phyloP scores from a whole-genome alignment of 1,140 invertebrate genomes.

The Drosophila subobscura region DNA sequence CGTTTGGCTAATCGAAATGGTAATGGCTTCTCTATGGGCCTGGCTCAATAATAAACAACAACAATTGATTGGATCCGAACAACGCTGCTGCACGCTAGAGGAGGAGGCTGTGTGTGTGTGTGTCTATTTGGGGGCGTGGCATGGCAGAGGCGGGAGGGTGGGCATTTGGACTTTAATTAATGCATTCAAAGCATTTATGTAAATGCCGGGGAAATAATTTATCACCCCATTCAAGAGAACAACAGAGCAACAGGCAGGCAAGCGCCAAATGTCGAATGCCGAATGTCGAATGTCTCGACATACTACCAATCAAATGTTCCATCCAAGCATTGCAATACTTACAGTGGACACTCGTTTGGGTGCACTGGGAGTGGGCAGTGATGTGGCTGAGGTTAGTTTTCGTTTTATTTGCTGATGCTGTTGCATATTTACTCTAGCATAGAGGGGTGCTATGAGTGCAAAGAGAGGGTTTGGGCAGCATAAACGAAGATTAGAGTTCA shows the following conservation, averaged over 20 bases:
- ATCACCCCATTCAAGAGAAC: constrained; percentile 80
- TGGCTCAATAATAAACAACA: constrained; percentile 78
- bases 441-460: no score
- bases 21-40: constrained; percentile 78
- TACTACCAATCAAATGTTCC: constrained; percentile 64
- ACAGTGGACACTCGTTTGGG: constrained; percentile 16
- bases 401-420: no score
- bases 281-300: no score
- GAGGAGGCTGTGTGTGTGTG: constrained; percentile 13
- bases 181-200: constrained; percentile 83
- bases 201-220: constrained; percentile 83
- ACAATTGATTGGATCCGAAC: constrained; percentile 77
- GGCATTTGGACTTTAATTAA: constrained; percentile 81
- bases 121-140: constrained; percentile 17
- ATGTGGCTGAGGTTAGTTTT: no score
- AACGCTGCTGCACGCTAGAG: constrained; percentile 42
- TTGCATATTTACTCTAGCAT: no score
- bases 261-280: constrained; percentile 15
- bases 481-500: no score
- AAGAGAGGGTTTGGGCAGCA: no score
- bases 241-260: constrained; percentile 31
- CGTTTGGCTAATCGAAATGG: constrained; percentile 63
- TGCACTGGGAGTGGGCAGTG: neutral
- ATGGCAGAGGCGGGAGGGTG: constrained; percentile 37
- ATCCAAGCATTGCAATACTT: constrained; percentile 63